phyloP scores from a whole-genome alignment of 2,113 vertebrate species.

The Tragulus kanchil region DNA sequence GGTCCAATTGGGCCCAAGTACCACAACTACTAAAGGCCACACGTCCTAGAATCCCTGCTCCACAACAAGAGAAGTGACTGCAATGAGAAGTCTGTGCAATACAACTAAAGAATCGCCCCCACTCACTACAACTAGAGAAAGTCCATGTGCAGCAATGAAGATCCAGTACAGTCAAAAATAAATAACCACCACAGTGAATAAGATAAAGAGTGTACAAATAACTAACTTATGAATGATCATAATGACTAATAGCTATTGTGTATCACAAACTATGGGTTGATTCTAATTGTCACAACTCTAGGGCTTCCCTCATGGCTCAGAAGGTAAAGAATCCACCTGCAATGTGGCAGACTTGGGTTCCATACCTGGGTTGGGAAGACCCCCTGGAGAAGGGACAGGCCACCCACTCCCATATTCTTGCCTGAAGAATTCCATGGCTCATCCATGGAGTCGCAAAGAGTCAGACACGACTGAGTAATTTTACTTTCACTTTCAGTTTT shows the following conservation, averaged over 20 bases:
- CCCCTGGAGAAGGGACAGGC: too few species aligned
- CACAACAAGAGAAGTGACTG: neutral
- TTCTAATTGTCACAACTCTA: neutral
- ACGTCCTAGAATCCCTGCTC: neutral
- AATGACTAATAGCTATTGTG: neutral
- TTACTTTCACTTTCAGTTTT: too few species aligned
- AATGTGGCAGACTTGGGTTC: too few species aligned
- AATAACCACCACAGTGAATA: constrained; percentile 11
- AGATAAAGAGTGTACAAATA: constrained; percentile 16
- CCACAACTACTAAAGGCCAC: neutral
- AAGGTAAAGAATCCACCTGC: too few species aligned
- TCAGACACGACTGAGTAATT: too few species aligned
- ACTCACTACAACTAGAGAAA: neutral
- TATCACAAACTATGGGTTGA: neutral
- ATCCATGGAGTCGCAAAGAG: too few species aligned
- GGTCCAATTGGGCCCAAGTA: neutral
- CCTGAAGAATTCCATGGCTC: too few species aligned
- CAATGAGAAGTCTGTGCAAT: neutral
- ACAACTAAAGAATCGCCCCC: neutral
- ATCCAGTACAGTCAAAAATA: neutral
- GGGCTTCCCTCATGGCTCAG: too few species aligned
- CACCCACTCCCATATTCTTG: too few species aligned
- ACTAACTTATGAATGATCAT: constrained; percentile 4
- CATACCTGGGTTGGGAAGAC: too few species aligned
- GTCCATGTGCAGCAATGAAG: neutral